A percentile compares a stretch with the other conserved stretches of the same genome.
Evolutionary conservation across 2,113 vertebrate genomes (phyloP).

Genomic region (Oryzias javanicus): DNA sequence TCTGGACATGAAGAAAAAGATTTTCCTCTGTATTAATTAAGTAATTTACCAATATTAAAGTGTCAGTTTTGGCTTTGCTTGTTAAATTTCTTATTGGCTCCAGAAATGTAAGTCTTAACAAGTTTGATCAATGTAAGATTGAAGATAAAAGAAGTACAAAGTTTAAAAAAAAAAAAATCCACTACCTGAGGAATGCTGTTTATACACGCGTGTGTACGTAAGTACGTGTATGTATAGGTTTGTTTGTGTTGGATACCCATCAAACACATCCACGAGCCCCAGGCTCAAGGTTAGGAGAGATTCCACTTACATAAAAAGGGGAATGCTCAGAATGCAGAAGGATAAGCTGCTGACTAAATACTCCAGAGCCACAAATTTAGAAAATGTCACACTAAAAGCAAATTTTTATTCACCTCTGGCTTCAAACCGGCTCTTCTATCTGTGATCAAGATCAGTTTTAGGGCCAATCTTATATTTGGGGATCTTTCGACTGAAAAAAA

Average conservation of each 20-base stretch:
- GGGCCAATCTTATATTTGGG: conserved; percentile 6
- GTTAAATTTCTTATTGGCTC: not conserved
- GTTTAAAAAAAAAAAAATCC: not conserved
- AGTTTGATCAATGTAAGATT: no score
- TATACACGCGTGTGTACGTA: conserved; percentile 18
- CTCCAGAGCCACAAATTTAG: conserved; percentile 17
- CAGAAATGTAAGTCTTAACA: no score
- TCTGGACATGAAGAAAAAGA: conserved; percentile 45
- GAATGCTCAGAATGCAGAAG: conserved; percentile 35
- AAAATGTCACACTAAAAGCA: not conserved
- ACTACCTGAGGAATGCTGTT: conserved; percentile 13
- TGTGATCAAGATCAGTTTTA: no score
- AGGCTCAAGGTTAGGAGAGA: conserved; percentile 48
- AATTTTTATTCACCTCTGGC: no score
- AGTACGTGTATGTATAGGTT: conserved; percentile 16
- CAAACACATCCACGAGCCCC: conserved; percentile 54
- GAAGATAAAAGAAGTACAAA: not conserved
- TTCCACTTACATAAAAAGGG: conserved; percentile 44
- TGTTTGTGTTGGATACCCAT: conserved; percentile 62
- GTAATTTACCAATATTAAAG: not conserved
- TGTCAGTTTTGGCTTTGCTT: not conserved
- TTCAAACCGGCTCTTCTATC: no score
- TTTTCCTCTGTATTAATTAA: not conserved
- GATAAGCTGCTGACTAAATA: conserved; percentile 28
- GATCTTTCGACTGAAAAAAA: not conserved